phyloP scores from a whole-genome alignment of 2,797 vertebrate species.

The Danio choprae region DNA sequence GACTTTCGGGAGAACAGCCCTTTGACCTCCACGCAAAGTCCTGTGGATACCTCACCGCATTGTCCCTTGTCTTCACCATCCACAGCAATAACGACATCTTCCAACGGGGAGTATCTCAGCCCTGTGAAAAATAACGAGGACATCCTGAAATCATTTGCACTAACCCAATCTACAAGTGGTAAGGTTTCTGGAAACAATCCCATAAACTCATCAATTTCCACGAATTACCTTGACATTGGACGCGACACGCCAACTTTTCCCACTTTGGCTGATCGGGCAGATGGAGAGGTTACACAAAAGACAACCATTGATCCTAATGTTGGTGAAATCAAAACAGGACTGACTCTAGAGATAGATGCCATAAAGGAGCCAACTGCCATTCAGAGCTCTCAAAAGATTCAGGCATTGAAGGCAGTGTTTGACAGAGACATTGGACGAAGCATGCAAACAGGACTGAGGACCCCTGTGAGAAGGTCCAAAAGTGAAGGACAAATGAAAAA shows the following conservation, averaged over 20 bases:
- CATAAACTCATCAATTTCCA: constrained; percentile 33
- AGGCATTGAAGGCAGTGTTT: constrained; percentile 63
- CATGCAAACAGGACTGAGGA: constrained; percentile 57
- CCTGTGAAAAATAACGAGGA: constrained; percentile 56
- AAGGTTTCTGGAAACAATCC: constrained; percentile 42
- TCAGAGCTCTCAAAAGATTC: constrained; percentile 44
- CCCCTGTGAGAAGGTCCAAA: constrained; percentile 76
- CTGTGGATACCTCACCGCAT: constrained; percentile 58
- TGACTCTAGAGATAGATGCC: constrained; percentile 20
- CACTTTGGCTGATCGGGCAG: constrained; percentile 22
- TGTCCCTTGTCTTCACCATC: constrained; percentile 44
- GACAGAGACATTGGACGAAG: constrained; percentile 48
- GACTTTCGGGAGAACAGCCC: constrained; percentile 73
- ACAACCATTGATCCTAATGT: neutral
- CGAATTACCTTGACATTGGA: constrained; percentile 54
- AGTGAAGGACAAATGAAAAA: constrained; percentile 76
- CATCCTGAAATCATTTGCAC: constrained; percentile 27
- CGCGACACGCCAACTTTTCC: constrained; percentile 33
- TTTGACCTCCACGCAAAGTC: constrained; percentile 64
- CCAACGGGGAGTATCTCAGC: constrained; percentile 41
- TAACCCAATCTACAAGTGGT: constrained; percentile 16
- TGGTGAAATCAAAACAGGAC: constrained; percentile 37
- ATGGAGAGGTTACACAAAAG: constrained; percentile 20
- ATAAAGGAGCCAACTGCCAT: constrained; percentile 19
- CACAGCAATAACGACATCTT: constrained; percentile 62